Evolutionary conservation across 2,888 invertebrate species (phyloP).

Genomic region (Melanostoma scalare): DNA sequence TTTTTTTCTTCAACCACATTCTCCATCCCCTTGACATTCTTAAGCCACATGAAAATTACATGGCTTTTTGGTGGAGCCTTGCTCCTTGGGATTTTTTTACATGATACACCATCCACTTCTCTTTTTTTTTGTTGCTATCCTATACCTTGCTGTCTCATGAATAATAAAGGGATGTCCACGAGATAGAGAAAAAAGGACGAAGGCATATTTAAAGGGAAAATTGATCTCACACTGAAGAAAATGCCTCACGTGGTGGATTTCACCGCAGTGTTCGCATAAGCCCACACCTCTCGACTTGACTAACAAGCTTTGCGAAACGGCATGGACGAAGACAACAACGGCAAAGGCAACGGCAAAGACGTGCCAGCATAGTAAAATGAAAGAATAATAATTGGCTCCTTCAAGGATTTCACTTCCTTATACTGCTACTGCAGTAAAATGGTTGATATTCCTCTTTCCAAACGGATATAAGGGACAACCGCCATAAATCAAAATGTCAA

Average conservation of each 20-base stretch:
- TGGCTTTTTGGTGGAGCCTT: slow-evolving; percentile 59
- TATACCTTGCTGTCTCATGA: slow-evolving; percentile 49
- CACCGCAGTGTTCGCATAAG: neutral
- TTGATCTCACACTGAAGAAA: slow-evolving; percentile 58
- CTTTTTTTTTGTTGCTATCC: slow-evolving; percentile 2
- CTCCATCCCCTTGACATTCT: slow-evolving; percentile 63
- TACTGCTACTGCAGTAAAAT: slow-evolving; percentile 41
- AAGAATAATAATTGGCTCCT: slow-evolving; percentile 68
- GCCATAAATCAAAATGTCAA: slow-evolving; percentile 72
- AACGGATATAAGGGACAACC: slow-evolving; percentile 63
- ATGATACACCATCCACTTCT: slow-evolving; percentile 48
- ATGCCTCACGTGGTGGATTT: slow-evolving; percentile 60
- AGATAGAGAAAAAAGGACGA: slow-evolving; percentile 48
- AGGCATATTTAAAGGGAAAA: slow-evolving; percentile 61
- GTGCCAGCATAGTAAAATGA: slow-evolving; percentile 33
- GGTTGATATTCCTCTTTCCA: slow-evolving; percentile 14
- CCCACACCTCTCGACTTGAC: slow-evolving; percentile 13
- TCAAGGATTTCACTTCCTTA: slow-evolving; percentile 64
- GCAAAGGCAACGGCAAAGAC: slow-evolving; percentile 25
- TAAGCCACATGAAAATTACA: slow-evolving; percentile 72
- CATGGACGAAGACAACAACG: slow-evolving; percentile 9
- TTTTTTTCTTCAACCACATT: slow-evolving; percentile 21
- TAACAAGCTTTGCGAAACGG: slow-evolving; percentile 16
- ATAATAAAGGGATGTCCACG: slow-evolving; percentile 67
- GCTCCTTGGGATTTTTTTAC: slow-evolving; percentile 64